Conservation (phyloP, 2,888 invertebrate species). For the Phyllotreta cruciferae region DNA sequence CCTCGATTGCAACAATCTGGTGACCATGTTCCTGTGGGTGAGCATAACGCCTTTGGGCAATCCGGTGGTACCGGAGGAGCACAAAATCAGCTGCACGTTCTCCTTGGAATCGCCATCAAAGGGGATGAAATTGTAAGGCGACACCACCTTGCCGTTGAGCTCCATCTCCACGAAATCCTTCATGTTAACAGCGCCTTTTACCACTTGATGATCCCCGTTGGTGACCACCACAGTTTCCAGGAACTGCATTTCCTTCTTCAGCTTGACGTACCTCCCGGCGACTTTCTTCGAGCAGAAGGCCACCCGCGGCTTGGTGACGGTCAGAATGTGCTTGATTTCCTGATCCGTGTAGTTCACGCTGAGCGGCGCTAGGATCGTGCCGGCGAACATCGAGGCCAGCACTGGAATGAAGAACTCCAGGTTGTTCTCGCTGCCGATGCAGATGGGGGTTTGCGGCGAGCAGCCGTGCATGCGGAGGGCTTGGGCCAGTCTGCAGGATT, state of each 20-base stretch:
- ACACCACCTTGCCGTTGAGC: slow-evolving; percentile 25
- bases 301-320: slow-evolving; percentile 70
- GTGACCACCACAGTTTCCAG: slow-evolving; percentile 65
- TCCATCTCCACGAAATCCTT: slow-evolving; percentile 22
- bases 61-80: slow-evolving; percentile 75
- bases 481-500: slow-evolving; percentile 45
- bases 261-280: slow-evolving; percentile 63
- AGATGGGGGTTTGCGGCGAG: slow-evolving; percentile 42
- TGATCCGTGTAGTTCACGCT: slow-evolving; percentile 41
- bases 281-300: slow-evolving; percentile 70
- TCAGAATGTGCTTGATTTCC: slow-evolving; percentile 63
- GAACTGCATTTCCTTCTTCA: slow-evolving; percentile 50
- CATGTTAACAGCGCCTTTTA: slow-evolving; percentile 28
- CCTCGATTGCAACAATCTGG: slow-evolving; percentile 35
- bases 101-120: slow-evolving; percentile 41
- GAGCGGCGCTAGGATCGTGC: slow-evolving; percentile 47
- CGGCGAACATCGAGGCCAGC: slow-evolving; percentile 48
- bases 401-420: slow-evolving; percentile 47
- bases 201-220: slow-evolving; percentile 49
- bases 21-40: slow-evolving; percentile 63
- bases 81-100: slow-evolving; percentile 58
- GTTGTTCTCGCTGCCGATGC: slow-evolving; percentile 49
- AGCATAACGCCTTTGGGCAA: slow-evolving; percentile 72
- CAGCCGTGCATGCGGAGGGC: slow-evolving; percentile 43
- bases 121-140: slow-evolving; percentile 31